phyloP scores from a whole-genome alignment of 2,888 invertebrate species.

The Cataglyphis albicans region DNA sequence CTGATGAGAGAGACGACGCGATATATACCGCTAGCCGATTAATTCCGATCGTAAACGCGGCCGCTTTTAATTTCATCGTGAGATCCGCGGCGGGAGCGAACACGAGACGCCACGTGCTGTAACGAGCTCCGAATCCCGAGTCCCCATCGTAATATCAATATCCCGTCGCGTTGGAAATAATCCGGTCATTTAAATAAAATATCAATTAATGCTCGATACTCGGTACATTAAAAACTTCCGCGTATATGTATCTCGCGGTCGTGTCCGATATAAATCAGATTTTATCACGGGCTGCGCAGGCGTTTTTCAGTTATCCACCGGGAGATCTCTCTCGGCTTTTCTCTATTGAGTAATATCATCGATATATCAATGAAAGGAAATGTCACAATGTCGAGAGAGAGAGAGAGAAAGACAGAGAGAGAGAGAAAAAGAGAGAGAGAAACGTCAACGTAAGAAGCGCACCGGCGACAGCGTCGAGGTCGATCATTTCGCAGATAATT shows the following conservation, averaged over 20 bases:
- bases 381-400: constrained; percentile 75
- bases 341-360: constrained; percentile 81
- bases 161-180: constrained; percentile 55
- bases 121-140: not conserved
- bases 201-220: constrained; percentile 77
- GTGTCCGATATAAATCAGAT: constrained; percentile 84
- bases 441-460: not conserved
- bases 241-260: constrained; percentile 69
- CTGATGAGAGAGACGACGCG: not conserved
- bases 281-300: constrained; percentile 76
- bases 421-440: constrained; percentile 4
- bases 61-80: constrained; percentile 12
- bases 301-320: constrained; percentile 77
- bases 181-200: constrained; percentile 77
- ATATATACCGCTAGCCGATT: constrained; percentile 30
- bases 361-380: constrained; percentile 83
- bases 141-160: constrained; percentile 21
- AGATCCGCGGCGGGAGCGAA: not conserved
- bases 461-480: constrained; percentile 1
- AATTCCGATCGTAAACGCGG: constrained; percentile 33
- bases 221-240: constrained; percentile 60
- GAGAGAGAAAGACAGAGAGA: no score
- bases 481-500: constrained; percentile 57
- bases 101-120: not conserved
- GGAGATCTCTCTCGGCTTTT: constrained; percentile 78